Evolutionary conservation across 2,888 invertebrate genomes (phyloP).

Genomic region (Thereva nobilitata): DNA sequence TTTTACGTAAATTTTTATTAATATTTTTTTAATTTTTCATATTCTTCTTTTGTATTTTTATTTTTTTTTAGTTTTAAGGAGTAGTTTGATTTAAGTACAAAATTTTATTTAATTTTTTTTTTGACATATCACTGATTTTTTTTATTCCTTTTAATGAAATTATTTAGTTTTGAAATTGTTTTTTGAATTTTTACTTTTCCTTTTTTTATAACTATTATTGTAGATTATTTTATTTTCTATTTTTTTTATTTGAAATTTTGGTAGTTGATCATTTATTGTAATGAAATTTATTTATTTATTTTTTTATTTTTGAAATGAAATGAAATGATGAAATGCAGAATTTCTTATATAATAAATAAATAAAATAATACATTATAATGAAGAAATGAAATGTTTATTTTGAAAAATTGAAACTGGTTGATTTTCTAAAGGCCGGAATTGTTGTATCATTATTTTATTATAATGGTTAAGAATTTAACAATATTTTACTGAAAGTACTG

Average conservation of each 20-base stretch:
- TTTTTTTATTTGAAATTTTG: constrained; percentile 16
- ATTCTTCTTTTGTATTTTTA: constrained; percentile 12
- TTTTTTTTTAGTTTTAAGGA: constrained; percentile 7
- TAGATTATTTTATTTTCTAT: constrained; percentile 4
- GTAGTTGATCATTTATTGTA: constrained; percentile 10
- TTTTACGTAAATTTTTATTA: constrained; percentile 25
- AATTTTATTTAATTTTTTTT: constrained; percentile 11
- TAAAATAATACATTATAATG: not conserved
- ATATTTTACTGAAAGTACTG: too few species aligned
- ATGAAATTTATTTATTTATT: constrained; percentile 1
- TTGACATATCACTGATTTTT: constrained; percentile 8
- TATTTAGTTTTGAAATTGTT: not conserved
- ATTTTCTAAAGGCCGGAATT: too few species aligned
- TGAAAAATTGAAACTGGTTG: too few species aligned
- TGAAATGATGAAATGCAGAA: not conserved
- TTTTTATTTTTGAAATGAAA: not conserved
- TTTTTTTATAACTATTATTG: not conserved
- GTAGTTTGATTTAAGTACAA: constrained; percentile 7
- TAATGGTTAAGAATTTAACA: too few species aligned
- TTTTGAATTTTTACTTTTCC: not conserved
- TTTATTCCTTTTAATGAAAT: constrained; percentile 4
- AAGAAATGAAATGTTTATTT: not conserved
- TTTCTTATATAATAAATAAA: not conserved
- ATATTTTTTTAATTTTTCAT: not conserved
- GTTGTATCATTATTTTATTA: too few species aligned